Percentiles rank a stretch among this genome's conserved stretches.
phyloP scores from a whole-genome alignment of 1,140 invertebrate genomes.

The Ptiloglossa arizonensis region DNA sequence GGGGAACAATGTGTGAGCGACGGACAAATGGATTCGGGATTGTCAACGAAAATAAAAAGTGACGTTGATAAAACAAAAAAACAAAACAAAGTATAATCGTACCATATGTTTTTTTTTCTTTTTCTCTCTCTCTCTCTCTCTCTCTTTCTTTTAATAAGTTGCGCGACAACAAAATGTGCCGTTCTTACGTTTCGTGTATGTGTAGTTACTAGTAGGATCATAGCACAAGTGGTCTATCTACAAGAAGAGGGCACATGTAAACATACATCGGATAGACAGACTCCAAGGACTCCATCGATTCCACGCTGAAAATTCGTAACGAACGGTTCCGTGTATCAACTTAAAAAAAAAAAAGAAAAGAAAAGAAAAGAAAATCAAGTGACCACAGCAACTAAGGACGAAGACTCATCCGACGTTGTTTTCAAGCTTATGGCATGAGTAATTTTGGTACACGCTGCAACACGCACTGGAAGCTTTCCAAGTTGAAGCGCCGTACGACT shows the following conservation, averaged over 20 bases:
- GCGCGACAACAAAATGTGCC: conserved; percentile 62
- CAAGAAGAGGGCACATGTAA: conserved; percentile 19
- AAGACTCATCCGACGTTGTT: background rate
- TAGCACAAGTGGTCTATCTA: conserved; percentile 38
- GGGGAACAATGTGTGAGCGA: background rate
- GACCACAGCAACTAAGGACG: background rate
- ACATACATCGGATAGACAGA: conserved; percentile 8
- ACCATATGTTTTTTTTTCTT: conserved; percentile 51
- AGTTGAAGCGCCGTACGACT: background rate
- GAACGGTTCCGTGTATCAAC: background rate
- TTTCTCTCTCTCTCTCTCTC: too few relatives aligned
- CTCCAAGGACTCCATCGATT: conserved; percentile 1
- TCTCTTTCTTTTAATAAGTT: conserved; percentile 69
- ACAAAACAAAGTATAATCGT: conserved; percentile 68
- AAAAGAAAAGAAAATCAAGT: background rate
- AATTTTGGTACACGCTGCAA: background rate
- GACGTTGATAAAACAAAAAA: conserved; percentile 35
- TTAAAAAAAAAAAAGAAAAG: background rate
- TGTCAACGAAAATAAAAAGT: conserved; percentile 25
- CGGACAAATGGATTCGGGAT: background rate
- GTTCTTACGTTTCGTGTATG: conserved; percentile 18
- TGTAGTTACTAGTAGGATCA: conserved; percentile 42
- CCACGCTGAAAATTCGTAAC: conserved; percentile 5
- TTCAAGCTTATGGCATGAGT: background rate
- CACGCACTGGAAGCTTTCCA: conserved; percentile 13